phyloP scores from a whole-genome alignment of 2,888 invertebrate species.

The Yponomeuta sedellus region DNA sequence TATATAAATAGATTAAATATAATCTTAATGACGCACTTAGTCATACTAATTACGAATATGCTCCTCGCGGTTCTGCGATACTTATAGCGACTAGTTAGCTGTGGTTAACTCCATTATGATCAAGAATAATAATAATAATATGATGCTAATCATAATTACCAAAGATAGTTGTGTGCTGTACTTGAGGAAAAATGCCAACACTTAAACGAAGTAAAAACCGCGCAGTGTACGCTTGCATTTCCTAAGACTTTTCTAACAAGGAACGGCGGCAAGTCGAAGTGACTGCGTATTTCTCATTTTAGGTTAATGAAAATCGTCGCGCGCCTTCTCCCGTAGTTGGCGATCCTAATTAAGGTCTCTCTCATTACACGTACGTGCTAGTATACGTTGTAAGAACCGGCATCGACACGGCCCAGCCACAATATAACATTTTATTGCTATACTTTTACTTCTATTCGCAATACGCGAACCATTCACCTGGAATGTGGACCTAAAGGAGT shows the following conservation, averaged over 20 bases:
- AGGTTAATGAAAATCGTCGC: slow-evolving; percentile 65
- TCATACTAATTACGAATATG: background rate
- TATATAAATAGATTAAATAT: background rate
- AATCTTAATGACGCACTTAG: too few relatives aligned
- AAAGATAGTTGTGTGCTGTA: background rate
- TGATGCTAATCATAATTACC: background rate
- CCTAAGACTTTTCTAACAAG: slow-evolving; percentile 19
- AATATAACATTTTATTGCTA: background rate
- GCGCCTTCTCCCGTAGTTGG: slow-evolving; percentile 38
- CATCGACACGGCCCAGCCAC: background rate
- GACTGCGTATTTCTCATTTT: slow-evolving; percentile 61
- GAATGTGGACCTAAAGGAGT: background rate
- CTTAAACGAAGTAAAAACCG: background rate
- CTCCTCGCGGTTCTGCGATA: background rate
- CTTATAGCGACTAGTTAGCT: background rate
- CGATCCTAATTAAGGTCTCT: slow-evolving; percentile 22
- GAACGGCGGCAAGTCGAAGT: slow-evolving; percentile 29
- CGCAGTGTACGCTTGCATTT: background rate
- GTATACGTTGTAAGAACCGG: background rate
- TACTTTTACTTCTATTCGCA: background rate
- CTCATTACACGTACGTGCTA: background rate
- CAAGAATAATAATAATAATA: background rate
- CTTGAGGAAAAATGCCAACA: background rate
- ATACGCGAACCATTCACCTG: background rate
- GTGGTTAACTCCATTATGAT: background rate